Conservation (phyloP, 2,888 invertebrate genomes). For the Hyalella azteca region DNA sequence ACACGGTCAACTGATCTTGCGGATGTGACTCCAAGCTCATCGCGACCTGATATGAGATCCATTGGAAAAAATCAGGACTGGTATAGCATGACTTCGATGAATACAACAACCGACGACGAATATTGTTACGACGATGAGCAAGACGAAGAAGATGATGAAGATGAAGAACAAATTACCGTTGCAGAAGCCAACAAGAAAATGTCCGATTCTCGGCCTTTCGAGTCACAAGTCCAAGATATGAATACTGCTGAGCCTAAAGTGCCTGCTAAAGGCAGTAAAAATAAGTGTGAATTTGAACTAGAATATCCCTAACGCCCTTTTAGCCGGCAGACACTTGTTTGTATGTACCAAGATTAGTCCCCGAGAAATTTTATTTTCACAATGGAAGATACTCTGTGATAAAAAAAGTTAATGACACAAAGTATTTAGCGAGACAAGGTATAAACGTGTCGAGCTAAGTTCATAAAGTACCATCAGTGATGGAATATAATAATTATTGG, state of each 20-base stretch:
- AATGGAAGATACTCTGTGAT: too few relatives aligned
- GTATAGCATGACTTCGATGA: constrained; percentile 36
- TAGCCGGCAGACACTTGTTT: too few relatives aligned
- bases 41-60: not conserved
- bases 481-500: too few relatives aligned
- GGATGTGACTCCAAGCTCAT: not conserved
- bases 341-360: too few relatives aligned
- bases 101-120: not conserved
- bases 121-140: constrained; percentile 4
- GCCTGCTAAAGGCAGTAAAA: too few relatives aligned
- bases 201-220: not conserved
- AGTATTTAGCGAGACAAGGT: too few relatives aligned
- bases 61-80: not conserved
- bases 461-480: too few relatives aligned
- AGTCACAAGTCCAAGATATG: not conserved
- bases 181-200: constrained; percentile 17
- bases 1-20: not conserved
- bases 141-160: constrained; percentile 28
- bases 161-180: constrained; percentile 35
- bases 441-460: too few relatives aligned
- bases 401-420: too few relatives aligned
- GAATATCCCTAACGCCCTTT: not conserved
- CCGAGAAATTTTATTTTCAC: too few relatives aligned
- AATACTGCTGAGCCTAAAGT: not conserved
- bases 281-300: not conserved